Evolutionary conservation across 2,888 invertebrate genomes (phyloP).

Genomic region (Neoaliturus tenellus): DNA sequence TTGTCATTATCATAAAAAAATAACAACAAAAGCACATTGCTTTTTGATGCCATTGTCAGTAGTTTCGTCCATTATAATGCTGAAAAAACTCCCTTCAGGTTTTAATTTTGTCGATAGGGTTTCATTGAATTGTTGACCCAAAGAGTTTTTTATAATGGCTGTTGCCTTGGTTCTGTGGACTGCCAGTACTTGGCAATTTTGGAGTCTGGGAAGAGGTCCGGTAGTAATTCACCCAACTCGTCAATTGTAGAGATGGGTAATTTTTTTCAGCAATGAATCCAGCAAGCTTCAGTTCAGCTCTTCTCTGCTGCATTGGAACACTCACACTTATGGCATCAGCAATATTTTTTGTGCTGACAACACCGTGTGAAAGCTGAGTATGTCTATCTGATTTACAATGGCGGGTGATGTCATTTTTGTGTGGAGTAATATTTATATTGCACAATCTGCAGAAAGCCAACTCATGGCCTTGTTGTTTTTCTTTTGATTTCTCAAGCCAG

Average conservation of each 20-base stretch:
- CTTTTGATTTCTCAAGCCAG: not conserved
- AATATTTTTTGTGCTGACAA: not conserved
- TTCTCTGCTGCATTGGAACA: not conserved
- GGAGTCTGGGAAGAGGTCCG: not conserved
- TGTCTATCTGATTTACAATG: not conserved
- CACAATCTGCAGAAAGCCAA: not conserved
- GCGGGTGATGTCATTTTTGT: not conserved
- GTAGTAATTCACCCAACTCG: not conserved
- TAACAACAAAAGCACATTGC: not conserved
- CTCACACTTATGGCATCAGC: not conserved
- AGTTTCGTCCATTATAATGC: conserved; percentile 25
- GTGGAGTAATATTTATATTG: not conserved
- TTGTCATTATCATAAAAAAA: not conserved
- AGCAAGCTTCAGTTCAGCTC: conserved; percentile 34
- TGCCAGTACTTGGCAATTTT: not conserved
- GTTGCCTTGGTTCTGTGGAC: not conserved
- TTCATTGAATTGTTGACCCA: not conserved
- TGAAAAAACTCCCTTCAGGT: not conserved
- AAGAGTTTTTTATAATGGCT: not conserved
- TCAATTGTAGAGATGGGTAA: not conserved
- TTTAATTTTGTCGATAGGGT: not conserved
- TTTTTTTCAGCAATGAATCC: conserved; percentile 29
- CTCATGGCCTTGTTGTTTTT: not conserved
- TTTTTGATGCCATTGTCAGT: not conserved
- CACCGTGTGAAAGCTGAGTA: not conserved